Base-by-base conservation (phyloP, 2,888 invertebrate species). In the Eudasyphora cyanicolor region DNA sequence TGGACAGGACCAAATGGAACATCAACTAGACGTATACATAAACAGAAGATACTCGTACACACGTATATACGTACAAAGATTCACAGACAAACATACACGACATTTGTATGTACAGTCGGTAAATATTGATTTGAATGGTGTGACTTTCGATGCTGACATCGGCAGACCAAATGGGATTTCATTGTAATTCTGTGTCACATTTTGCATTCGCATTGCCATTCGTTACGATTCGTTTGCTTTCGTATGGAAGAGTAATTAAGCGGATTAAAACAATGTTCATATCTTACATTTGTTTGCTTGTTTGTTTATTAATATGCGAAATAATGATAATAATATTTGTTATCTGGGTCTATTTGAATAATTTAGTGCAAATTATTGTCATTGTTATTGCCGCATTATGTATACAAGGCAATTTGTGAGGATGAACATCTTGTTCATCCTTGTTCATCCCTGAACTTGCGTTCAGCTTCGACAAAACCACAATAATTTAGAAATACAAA, bases 121-220 rank as follows among this genome's bases (percentile, higher is more conserved):
- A 67, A 67, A 67, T 67, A 67, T 67, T 67, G 67, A 67, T 67
- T 67, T 42, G 35, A 67, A 38, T 67, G 67, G 67, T 67, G 67
- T 67, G 38, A 67, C 67, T 67, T 67, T 35, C 35, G 67, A 42
- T 42, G 67, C 14, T 21, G 38, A 35, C 35, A 38, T 64, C n/a
- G 35, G 21, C 35, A 38, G 12, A 42, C 19, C 35, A 42, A 35
- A 17, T 42, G 67, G 24, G 17, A 19, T 42, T 67, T 67, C 14
- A 42, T 38, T 38, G 67, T 67, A 67, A 67, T 67, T 21, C n/a
- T 21, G 24, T 38, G 67, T 21, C 35, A n/a, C n/a, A n/a, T n/a
- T 62, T 62, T 64, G 35, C 8, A 21, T 6, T n/a, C n/a, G n/a
- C n/a, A n/a, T n/a, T n/a, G n/a, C n/a, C n/a, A n/a, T n/a, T n/a